A percentile compares a stretch with the other conserved stretches of the same genome.
Evolutionary conservation across 2,888 invertebrate species (phyloP).

Genomic region (Sisyra nigra): DNA sequence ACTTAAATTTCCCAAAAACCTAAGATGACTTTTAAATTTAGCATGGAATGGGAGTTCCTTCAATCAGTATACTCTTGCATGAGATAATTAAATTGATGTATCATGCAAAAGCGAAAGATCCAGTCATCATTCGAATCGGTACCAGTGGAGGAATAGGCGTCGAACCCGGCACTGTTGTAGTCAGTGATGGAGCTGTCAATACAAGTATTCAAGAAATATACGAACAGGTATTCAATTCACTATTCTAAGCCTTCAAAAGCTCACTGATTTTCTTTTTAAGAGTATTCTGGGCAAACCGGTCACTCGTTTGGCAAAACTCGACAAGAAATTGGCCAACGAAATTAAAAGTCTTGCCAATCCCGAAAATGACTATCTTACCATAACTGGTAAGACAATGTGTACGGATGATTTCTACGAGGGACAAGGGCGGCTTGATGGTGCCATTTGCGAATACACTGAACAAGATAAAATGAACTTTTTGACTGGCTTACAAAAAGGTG

Average conservation of each 20-base stretch:
- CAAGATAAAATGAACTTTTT: constrained; percentile 84
- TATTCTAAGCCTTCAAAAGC: too few species aligned
- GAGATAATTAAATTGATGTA: constrained; percentile 94
- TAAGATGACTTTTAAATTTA: constrained; percentile 20
- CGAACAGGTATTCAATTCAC: constrained; percentile 53
- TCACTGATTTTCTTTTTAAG: constrained; percentile 17
- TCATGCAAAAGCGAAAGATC: constrained; percentile 75
- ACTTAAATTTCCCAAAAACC: too few species aligned
- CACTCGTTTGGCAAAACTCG: constrained; percentile 68
- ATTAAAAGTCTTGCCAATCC: constrained; percentile 55
- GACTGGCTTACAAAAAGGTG: constrained; percentile 51
- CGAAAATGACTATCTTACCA: constrained; percentile 73
- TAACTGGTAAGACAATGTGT: constrained; percentile 88
- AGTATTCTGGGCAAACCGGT: constrained; percentile 73
- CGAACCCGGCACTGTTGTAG: constrained; percentile 85
- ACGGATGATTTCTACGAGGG: constrained; percentile 98
- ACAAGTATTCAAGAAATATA: constrained; percentile 66
- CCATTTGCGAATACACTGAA: constrained; percentile 87
- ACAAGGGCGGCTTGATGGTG: constrained; percentile 92
- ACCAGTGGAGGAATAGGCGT: constrained; percentile 91
- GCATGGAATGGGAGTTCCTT: constrained; percentile 98
- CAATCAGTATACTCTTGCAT: constrained; percentile 86
- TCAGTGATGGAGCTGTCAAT: constrained; percentile 84
- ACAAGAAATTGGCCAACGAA: constrained; percentile 66
- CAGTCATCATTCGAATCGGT: constrained; percentile 82